Percentiles rank a stretch among this genome's conserved stretches.
Evolutionary conservation across 2,113 vertebrate genomes (phyloP).

Genomic region (Daboia siamensis): DNA sequence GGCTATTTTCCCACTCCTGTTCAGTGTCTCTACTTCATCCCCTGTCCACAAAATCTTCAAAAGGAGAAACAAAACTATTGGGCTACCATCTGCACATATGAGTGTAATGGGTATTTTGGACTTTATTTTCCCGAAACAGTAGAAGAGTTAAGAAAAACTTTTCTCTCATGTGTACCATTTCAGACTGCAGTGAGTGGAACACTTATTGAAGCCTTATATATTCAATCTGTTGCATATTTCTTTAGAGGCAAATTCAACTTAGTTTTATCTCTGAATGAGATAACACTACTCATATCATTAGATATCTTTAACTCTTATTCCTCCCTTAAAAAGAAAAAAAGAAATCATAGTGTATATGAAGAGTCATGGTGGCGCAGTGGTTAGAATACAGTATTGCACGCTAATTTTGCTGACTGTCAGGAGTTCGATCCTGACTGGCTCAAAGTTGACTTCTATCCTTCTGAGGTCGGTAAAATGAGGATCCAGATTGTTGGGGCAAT

Average conservation of each 20-base stretch:
- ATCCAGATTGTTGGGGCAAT: neutral
- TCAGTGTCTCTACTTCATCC: neutral
- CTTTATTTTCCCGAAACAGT: neutral
- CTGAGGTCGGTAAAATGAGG: neutral
- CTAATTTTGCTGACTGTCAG: neutral
- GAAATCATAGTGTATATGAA: neutral
- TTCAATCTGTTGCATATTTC: neutral
- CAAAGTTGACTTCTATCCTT: neutral
- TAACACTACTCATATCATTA: neutral
- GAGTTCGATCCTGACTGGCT: neutral
- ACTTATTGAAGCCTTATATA: neutral
- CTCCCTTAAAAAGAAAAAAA: neutral
- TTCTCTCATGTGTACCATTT: neutral
- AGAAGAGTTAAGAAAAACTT: neutral
- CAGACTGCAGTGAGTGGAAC: neutral
- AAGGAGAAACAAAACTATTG: neutral
- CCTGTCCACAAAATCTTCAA: neutral
- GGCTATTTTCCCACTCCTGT: neutral
- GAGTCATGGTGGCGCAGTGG: neutral
- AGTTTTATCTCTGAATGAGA: neutral
- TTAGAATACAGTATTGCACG: neutral
- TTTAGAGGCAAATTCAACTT: neutral
- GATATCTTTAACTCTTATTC: neutral
- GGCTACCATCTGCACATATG: neutral
- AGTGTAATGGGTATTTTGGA: neutral